Evolutionary conservation across 2,113 vertebrate species (phyloP).

Genomic region (Gila orcuttii): DNA sequence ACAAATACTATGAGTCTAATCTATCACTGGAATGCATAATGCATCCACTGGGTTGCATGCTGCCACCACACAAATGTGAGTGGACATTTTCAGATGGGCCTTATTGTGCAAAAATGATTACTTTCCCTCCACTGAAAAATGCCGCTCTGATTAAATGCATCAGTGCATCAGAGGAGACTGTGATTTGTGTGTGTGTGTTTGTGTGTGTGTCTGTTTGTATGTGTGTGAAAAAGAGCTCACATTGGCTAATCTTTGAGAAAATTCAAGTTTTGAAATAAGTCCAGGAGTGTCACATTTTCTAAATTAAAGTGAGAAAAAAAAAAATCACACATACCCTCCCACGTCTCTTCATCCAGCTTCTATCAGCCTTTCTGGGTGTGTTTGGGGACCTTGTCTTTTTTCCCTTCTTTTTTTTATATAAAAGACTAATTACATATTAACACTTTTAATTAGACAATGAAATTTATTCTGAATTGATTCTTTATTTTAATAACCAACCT

Average conservation of each 20-base stretch:
- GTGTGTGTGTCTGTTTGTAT: slow-evolving; percentile 3
- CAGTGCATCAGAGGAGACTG: slow-evolving; percentile 36
- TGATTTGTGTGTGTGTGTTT: slow-evolving; percentile 18
- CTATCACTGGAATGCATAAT: slow-evolving; percentile 57
- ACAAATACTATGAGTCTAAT: slow-evolving; percentile 54
- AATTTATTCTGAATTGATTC: slow-evolving; percentile 42
- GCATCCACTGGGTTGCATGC: slow-evolving; percentile 45
- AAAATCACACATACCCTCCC: not conserved
- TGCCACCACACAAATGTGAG: slow-evolving; percentile 52
- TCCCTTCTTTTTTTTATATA: not conserved
- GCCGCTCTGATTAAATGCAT: slow-evolving; percentile 57
- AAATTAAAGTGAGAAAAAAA: not conserved
- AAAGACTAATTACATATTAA: slow-evolving; percentile 56
- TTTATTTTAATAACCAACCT: slow-evolving; percentile 59
- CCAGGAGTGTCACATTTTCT: not conserved
- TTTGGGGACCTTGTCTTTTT: slow-evolving; percentile 12
- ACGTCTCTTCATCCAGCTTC: not conserved
- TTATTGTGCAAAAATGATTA: slow-evolving; percentile 60
- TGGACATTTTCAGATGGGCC: slow-evolving; percentile 52
- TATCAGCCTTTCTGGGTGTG: not conserved
- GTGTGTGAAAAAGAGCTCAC: not conserved
- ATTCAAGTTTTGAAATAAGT: slow-evolving; percentile 31
- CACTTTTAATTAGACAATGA: slow-evolving; percentile 50
- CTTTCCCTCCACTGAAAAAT: slow-evolving; percentile 49
- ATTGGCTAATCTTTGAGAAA: slow-evolving; percentile 23